Evolutionary conservation across 2,113 vertebrate species (phyloP).

Genomic region (Cricetomys ansorgei): DNA sequence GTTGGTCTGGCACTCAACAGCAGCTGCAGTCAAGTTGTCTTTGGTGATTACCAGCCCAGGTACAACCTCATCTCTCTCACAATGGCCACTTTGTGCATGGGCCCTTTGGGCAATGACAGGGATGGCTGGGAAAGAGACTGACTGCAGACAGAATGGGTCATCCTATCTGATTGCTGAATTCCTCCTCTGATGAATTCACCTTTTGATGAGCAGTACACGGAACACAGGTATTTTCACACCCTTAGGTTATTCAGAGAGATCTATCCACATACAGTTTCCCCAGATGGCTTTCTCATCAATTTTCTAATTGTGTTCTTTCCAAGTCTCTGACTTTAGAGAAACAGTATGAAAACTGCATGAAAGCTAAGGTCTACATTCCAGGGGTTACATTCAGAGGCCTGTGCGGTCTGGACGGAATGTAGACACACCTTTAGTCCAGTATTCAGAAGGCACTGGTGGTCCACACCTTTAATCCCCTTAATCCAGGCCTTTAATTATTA

Average conservation of each 20-base stretch:
- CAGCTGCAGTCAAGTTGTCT: neutral
- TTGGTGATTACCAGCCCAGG: neutral
- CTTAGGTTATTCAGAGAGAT: neutral
- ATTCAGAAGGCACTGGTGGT: too few relatives aligned
- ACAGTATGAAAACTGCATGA: too few relatives aligned
- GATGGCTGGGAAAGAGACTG: neutral
- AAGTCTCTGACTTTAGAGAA: neutral
- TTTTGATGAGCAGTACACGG: neutral
- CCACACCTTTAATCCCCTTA: too few relatives aligned
- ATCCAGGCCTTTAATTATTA: too few relatives aligned
- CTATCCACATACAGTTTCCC: neutral
- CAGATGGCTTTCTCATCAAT: neutral
- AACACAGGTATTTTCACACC: neutral
- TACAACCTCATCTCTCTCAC: neutral
- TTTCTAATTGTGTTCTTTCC: neutral
- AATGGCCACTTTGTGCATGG: neutral
- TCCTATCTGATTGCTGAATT: neutral
- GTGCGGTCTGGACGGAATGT: too few relatives aligned
- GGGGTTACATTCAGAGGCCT: too few relatives aligned
- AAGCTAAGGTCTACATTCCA: too few relatives aligned
- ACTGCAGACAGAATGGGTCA: neutral
- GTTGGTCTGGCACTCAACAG: neutral
- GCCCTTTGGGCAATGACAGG: neutral
- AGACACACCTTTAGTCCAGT: too few relatives aligned
- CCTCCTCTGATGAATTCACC: neutral